Percentiles rank a stretch among this genome's conserved stretches.
These are phyloP conservation scores for Vireo griseus DNA, from an alignment of 2,797 vertebrate genomes.

Conservation along the genomic window DNA sequence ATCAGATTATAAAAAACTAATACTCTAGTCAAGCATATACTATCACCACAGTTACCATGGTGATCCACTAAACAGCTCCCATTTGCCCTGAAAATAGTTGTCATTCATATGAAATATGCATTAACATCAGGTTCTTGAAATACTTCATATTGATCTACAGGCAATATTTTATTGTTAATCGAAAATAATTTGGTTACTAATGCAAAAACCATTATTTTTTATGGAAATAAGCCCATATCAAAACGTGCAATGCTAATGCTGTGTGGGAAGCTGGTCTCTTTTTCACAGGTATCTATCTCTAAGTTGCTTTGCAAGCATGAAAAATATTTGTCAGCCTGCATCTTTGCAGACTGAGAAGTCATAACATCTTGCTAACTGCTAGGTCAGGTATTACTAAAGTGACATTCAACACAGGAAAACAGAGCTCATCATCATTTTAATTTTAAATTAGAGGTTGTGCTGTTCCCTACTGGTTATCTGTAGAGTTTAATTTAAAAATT, in stretches of 20 bases:
- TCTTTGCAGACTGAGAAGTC: background rate
- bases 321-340: background rate
- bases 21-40: background rate
- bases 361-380: background rate
- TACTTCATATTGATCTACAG: background rate
- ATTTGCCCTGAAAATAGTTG: background rate
- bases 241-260: background rate
- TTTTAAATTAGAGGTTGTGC: background rate
- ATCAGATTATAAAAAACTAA: conserved; percentile 24
- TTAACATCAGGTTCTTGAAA: conserved; percentile 22
- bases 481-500: conserved; percentile 63
- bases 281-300: background rate
- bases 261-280: background rate
- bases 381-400: background rate
- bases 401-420: background rate
- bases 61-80: conserved; percentile 24
- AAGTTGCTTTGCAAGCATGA: background rate
- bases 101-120: conserved; percentile 23
- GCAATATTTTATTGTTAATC: conserved; percentile 4
- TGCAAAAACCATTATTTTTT: background rate
- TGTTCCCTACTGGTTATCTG: conserved; percentile 29
- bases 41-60: conserved; percentile 52
- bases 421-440: background rate
- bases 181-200: conserved; percentile 10
- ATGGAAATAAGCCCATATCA: background rate